phyloP scores from a whole-genome alignment of 2,113 vertebrate species.

The Hipposideros armiger region DNA sequence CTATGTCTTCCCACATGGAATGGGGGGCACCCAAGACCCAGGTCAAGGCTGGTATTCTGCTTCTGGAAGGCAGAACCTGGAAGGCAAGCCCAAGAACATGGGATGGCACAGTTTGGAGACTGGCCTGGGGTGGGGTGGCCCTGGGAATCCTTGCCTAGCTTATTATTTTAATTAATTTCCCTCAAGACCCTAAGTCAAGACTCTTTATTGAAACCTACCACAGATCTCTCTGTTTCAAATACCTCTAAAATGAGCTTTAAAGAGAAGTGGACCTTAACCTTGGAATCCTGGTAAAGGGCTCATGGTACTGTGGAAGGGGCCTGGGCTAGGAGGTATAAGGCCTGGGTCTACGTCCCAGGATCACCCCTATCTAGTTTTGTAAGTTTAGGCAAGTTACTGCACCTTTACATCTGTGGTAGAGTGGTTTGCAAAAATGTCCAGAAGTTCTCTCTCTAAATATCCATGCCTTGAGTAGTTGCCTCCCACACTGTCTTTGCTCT shows the following conservation, averaged over 20 bases:
- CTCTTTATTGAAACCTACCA: not conserved
- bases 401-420: not conserved
- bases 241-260: conserved; percentile 20
- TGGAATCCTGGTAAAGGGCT: not conserved
- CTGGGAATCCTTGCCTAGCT: not conserved
- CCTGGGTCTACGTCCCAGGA: not conserved
- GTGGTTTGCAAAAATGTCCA: not conserved
- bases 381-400: not conserved
- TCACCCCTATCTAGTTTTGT: not conserved
- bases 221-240: not conserved
- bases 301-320: not conserved
- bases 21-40: not conserved
- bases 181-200: not conserved
- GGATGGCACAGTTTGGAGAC: not conserved
- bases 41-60: not conserved
- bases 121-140: not conserved
- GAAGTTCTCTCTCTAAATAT: not conserved
- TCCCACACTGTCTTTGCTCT: not conserved
- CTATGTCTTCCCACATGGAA: not conserved
- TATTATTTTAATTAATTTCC: conserved; percentile 11
- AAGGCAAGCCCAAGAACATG: not conserved
- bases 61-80: not conserved
- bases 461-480: not conserved
- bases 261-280: not conserved
- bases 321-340: not conserved